These are phyloP conservation scores for Arion vulgaris DNA, from an alignment of 1,140 invertebrate genomes.

Conservation along the genomic window DNA sequence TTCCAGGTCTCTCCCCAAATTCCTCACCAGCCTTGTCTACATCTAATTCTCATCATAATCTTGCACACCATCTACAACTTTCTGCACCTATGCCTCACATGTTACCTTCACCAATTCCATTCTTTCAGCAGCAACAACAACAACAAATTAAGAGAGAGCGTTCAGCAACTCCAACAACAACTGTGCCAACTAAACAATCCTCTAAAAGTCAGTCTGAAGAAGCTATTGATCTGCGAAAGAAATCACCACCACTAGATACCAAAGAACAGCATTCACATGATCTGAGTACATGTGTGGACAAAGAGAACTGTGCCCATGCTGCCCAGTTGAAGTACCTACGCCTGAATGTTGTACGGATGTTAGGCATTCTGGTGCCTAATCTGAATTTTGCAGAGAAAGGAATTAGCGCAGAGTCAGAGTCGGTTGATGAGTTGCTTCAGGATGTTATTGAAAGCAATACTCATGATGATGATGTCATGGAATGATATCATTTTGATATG, in stretches of 20 bases:
- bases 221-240: slow-evolving; percentile 41
- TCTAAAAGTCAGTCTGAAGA: slow-evolving; percentile 33
- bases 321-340: slow-evolving; percentile 64
- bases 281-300: slow-evolving; percentile 5
- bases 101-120: slow-evolving; percentile 4
- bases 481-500: background rate
- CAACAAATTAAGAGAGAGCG: slow-evolving; percentile 34
- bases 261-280: slow-evolving; percentile 32
- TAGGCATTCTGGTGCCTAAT: slow-evolving; percentile 70
- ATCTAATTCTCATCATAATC: slow-evolving; percentile 32
- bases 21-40: slow-evolving; percentile 11
- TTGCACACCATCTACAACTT: slow-evolving; percentile 37
- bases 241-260: slow-evolving; percentile 40
- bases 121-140: slow-evolving; percentile 7
- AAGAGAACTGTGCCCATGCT: slow-evolving; percentile 59
- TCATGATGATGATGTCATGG: slow-evolving; percentile 59
- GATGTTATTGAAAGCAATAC: slow-evolving; percentile 72
- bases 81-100: background rate
- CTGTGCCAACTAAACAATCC: slow-evolving; percentile 31
- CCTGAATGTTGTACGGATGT: slow-evolving; percentile 69
- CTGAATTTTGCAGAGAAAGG: slow-evolving; percentile 70
- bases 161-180: slow-evolving; percentile 27
- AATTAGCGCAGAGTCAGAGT: slow-evolving; percentile 68
- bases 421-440: slow-evolving; percentile 69
- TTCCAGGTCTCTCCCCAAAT: slow-evolving; percentile 6